Conservation (phyloP, 2,113 vertebrate genomes). For the Phyllopteryx taeniolatus region DNA sequence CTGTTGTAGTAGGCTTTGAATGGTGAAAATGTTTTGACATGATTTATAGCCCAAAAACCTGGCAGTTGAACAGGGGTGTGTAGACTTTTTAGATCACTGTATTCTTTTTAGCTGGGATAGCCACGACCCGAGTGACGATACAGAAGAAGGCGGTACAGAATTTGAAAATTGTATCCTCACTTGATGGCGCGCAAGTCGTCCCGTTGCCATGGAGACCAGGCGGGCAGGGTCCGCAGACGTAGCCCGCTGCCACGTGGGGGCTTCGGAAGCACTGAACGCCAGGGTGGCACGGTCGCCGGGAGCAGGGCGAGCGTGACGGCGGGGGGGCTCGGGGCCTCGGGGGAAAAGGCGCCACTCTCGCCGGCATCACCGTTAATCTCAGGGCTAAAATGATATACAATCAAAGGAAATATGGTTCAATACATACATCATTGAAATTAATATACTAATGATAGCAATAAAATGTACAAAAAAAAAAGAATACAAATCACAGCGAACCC, state of each 20-base stretch:
- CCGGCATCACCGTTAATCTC: background rate
- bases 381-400: background rate
- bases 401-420: background rate
- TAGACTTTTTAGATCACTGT: too few species aligned
- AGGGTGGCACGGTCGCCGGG: constrained; percentile 62
- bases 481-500: too few species aligned
- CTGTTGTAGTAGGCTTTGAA: too few species aligned
- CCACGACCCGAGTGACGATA: too few species aligned
- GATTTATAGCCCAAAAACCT: too few species aligned
- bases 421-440: background rate
- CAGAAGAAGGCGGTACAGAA: too few species aligned
- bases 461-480: too few species aligned
- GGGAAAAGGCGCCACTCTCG: constrained; percentile 11
- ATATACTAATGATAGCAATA: too few species aligned
- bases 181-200: constrained; percentile 52
- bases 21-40: too few species aligned
- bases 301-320: constrained; percentile 38
- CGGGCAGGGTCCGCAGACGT: constrained; percentile 74
- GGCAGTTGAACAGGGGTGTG: too few species aligned
- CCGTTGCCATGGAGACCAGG: constrained; percentile 69
- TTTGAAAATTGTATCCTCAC: constrained; percentile 32
- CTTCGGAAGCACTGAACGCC: constrained; percentile 74
- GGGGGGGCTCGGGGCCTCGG: constrained; percentile 23
- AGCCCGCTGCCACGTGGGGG: constrained; percentile 57
- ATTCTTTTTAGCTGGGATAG: too few species aligned